These are phyloP conservation scores for Sander lucioperca DNA, from an alignment of 2,113 vertebrate genomes.

Conservation along the genomic window DNA sequence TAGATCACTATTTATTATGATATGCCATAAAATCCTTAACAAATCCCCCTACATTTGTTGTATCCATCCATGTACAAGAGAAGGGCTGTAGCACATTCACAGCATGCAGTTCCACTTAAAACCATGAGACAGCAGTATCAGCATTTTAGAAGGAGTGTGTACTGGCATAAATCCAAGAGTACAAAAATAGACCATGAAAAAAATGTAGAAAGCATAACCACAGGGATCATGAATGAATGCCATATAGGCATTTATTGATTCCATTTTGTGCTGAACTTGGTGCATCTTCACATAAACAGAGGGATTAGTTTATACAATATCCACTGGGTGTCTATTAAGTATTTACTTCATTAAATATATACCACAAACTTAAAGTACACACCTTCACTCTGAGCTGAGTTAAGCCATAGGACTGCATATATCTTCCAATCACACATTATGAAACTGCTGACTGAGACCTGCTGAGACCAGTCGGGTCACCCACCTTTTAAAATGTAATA, in stretches of 20 bases:
- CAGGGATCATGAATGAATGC: slow-evolving; percentile 34
- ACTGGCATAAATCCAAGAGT: neutral
- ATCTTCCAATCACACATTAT: slow-evolving; percentile 26
- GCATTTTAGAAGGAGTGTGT: neutral
- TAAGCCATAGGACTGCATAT: neutral
- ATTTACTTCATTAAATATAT: neutral
- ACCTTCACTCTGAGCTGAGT: neutral
- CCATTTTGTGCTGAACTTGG: neutral
- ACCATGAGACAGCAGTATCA: slow-evolving; percentile 52
- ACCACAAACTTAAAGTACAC: neutral
- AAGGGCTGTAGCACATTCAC: neutral
- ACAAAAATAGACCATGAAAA: slow-evolving; percentile 34
- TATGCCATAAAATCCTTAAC: neutral
- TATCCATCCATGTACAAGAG: neutral
- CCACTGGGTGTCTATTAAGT: no score
- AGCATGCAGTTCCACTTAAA: slow-evolving; percentile 4
- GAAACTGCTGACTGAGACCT: slow-evolving; percentile 49
- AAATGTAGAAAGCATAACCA: neutral
- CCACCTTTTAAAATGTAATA: slow-evolving; percentile 50
- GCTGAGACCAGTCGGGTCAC: slow-evolving; percentile 13
- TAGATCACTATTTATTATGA: neutral
- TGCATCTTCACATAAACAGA: slow-evolving; percentile 1
- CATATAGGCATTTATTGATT: neutral
- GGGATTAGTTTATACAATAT: slow-evolving; percentile 10
- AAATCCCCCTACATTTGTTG: neutral